Percentiles rank a stretch among this genome's conserved stretches.
Evolutionary conservation across 2,113 vertebrate genomes (phyloP).

Genomic region (Sphyrna mokarran): DNA sequence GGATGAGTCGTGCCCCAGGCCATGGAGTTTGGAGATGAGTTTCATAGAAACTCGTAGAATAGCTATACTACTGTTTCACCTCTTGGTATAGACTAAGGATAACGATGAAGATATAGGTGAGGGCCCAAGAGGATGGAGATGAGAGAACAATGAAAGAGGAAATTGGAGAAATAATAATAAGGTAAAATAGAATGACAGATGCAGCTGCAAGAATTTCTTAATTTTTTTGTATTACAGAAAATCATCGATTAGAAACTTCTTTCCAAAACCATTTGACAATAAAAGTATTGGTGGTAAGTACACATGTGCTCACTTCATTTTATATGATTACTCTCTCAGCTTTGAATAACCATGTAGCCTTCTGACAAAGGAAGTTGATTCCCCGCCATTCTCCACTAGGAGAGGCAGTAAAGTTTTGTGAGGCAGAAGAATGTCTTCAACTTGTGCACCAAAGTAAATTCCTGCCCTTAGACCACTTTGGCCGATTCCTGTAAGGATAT

Average conservation of each 20-base stretch:
- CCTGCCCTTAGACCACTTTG: not conserved
- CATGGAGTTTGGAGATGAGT: no score
- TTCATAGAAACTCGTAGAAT: not conserved
- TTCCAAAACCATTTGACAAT: conserved; percentile 62
- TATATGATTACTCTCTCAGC: not conserved
- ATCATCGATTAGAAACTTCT: conserved; percentile 67
- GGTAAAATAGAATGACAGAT: not conserved
- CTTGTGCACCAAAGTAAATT: not conserved
- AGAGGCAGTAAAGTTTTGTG: not conserved
- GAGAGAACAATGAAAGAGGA: no score
- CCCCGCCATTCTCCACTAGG: not conserved
- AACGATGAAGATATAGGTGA: not conserved
- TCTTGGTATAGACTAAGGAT: not conserved
- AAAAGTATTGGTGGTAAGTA: conserved; percentile 66
- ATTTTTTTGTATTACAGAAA: conserved; percentile 50
- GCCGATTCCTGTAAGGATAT: not conserved
- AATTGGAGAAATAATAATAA: not conserved
- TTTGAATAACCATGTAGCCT: not conserved
- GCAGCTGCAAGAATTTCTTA: not conserved
- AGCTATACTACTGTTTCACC: not conserved
- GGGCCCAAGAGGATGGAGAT: not conserved
- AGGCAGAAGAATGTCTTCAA: not conserved
- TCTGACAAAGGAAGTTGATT: not conserved
- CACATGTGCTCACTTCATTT: not conserved
- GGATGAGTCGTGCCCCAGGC: no score